These are phyloP conservation scores for Chirona hameri DNA, from an alignment of 2,888 invertebrate species.

Conservation along the genomic window DNA sequence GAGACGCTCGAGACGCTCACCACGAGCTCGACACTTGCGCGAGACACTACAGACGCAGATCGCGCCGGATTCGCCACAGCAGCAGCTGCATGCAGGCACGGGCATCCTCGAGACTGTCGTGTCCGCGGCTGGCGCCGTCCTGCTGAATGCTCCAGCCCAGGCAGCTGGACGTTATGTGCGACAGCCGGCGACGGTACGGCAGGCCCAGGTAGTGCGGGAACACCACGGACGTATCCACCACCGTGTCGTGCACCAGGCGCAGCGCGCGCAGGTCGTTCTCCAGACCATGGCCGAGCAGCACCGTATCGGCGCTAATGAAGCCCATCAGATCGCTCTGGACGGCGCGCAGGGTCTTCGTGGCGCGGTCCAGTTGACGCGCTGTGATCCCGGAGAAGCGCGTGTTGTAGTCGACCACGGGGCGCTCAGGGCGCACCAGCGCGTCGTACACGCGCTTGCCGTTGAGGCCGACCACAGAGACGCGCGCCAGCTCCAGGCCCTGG, in stretches of 20 bases:
- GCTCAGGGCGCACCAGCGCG: conserved; percentile 40
- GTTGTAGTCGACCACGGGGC: conserved; percentile 42
- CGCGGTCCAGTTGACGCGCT: conserved; percentile 45
- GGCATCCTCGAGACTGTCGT: conserved; percentile 52
- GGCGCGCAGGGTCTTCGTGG: conserved; percentile 42
- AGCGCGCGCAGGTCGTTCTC: conserved; percentile 50
- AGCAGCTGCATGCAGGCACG: conserved; percentile 47
- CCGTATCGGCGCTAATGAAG: conserved; percentile 46
- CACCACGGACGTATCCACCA: conserved; percentile 50
- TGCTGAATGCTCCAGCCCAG: conserved; percentile 49
- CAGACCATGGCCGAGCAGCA: conserved; percentile 51
- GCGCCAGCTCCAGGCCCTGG: conserved; percentile 40
- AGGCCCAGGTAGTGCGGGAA: conserved; percentile 49
- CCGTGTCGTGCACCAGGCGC: conserved; percentile 44
- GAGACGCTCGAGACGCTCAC: too few relatives aligned
- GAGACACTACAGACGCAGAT: neutral
- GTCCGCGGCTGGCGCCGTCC: conserved; percentile 48
- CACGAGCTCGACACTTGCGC: too few relatives aligned
- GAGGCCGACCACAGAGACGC: conserved; percentile 40
- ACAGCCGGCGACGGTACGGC: conserved; percentile 49
- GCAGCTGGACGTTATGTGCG: conserved; percentile 46
- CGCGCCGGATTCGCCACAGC: conserved; percentile 12
- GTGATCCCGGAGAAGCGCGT: conserved; percentile 50
- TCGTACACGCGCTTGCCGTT: conserved; percentile 41
- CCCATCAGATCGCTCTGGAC: conserved; percentile 41